These are phyloP conservation scores for Heteropelma amictum DNA, from an alignment of 2,888 invertebrate species.

Conservation along the genomic window DNA sequence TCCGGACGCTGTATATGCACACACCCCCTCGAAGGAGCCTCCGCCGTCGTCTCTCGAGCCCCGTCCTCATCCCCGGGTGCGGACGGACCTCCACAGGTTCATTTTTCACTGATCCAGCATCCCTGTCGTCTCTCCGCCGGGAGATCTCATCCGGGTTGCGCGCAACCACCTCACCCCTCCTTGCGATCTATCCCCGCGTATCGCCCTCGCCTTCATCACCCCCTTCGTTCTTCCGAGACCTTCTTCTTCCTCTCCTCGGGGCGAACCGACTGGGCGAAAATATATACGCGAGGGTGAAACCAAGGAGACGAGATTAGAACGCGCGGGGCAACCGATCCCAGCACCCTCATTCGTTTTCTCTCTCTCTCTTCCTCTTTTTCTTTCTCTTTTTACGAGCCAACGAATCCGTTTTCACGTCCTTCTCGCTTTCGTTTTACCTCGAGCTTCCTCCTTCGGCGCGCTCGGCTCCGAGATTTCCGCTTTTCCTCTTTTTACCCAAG, in stretches of 20 bases:
- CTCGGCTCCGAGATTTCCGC: neutral
- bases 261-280: constrained; percentile 55
- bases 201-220: constrained; percentile 25
- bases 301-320: constrained; percentile 78
- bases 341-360: constrained; percentile 47
- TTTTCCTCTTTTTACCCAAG: neutral
- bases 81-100: constrained; percentile 42
- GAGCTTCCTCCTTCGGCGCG: neutral
- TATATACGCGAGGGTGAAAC: constrained; percentile 75
- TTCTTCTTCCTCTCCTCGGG: constrained; percentile 29
- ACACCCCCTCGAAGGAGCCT: constrained; percentile 75
- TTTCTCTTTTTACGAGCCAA: neutral
- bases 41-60: no score
- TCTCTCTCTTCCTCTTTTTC: neutral
- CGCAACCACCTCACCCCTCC: constrained; percentile 15
- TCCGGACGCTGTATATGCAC: no score
- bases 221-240: constrained; percentile 29
- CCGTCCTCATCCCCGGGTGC: constrained; percentile 64
- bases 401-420: neutral
- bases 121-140: constrained; percentile 54
- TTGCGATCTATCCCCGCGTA: constrained; percentile 50
- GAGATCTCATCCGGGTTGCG: constrained; percentile 50
- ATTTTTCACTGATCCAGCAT: constrained; percentile 51
- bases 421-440: neutral
- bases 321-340: constrained; percentile 68